Evolutionary conservation across 1,140 invertebrate genomes (phyloP), one percentile per base, ranked within the genome.

Genomic region (Whitmania pigra): DNA sequence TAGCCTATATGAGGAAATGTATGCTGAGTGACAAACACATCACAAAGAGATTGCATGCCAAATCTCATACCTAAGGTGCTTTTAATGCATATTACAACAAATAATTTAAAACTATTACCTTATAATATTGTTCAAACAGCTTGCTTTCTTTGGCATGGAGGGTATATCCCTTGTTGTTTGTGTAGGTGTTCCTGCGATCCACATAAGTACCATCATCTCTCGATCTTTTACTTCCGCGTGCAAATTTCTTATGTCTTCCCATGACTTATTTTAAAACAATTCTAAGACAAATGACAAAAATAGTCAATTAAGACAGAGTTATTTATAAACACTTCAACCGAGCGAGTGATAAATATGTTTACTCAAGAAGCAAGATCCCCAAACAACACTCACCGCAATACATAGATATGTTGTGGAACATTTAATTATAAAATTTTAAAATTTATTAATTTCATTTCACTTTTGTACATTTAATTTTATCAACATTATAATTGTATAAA

Each of bases 111-210:
- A 72, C 27, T 40, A 29, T 17, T 71, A 55, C 53, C 43, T 72
- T 71, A 40, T 49, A 69, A 20, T 75, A 70, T 25, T 29, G 25
- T 60, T 25, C 77, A 69, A 72, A 72, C n/a, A 74, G 63, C 25
- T 40, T 43, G 55, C 71, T 27, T 22, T 31, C 27, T 25, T 57
- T 67, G 29, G 49, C 53, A 71, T 70, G 25, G 18, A 29, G 20
- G 11, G 25, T 71, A 53, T 71, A 71, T 31, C 36, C 36, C 53
- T 25, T 71, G 9, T 20, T 27, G 13, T 43, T 43, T 31, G 36
- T 71, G 25, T 71, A 71, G 18, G 25, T 69, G 36, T 22, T 25
- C 36, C 67, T 40, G 36, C 43, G 67, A 71, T 27, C 36, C 43
- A 53, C 53, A 71, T 71, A 71, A 71, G 25, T 53, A 27, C 36